A percentile compares a stretch with the other conserved stretches of the same genome.
phyloP scores from a whole-genome alignment of 2,888 invertebrate species.

The Acleris emargana region DNA sequence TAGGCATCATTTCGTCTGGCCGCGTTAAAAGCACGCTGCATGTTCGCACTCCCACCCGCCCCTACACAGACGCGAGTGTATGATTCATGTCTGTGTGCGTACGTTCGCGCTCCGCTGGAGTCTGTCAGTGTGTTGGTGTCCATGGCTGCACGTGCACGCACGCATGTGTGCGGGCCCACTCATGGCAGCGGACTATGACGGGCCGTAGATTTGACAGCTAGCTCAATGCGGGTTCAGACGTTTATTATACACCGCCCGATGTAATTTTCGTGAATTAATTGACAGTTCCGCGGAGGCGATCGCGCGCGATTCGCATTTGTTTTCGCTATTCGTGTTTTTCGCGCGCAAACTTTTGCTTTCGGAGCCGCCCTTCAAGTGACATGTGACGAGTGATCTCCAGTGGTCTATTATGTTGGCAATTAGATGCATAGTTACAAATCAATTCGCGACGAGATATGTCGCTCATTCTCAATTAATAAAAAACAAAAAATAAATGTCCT shows the following conservation, averaged over 20 bases:
- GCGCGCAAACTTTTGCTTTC: constrained; percentile 70
- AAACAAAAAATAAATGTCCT: constrained; percentile 59
- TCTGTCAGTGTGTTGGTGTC: constrained; percentile 79
- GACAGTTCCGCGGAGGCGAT: constrained; percentile 62
- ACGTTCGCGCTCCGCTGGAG: constrained; percentile 75
- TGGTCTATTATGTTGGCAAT: constrained; percentile 76
- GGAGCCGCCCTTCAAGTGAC: constrained; percentile 68
- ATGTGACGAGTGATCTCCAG: constrained; percentile 59
- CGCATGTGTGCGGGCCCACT: constrained; percentile 76
- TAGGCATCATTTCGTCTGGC: constrained; percentile 81
- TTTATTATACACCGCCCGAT: constrained; percentile 79
- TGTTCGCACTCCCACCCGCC: constrained; percentile 83
- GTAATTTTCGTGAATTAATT: constrained; percentile 77
- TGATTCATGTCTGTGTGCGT: constrained; percentile 73
- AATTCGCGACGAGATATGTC: constrained; percentile 72
- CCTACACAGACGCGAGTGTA: constrained; percentile 73
- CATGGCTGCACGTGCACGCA: constrained; percentile 69
- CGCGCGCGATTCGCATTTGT: constrained; percentile 43
- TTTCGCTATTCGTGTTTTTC: constrained; percentile 47
- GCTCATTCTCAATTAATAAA: constrained; percentile 58
- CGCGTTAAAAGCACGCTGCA: constrained; percentile 81
- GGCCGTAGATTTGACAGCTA: constrained; percentile 85
- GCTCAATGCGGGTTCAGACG: constrained; percentile 84
- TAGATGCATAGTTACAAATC: constrained; percentile 72
- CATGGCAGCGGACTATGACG: constrained; percentile 84